Base-by-base conservation (phyloP, 2,113 vertebrate species). In the Brachionichthys hirsutus region DNA sequence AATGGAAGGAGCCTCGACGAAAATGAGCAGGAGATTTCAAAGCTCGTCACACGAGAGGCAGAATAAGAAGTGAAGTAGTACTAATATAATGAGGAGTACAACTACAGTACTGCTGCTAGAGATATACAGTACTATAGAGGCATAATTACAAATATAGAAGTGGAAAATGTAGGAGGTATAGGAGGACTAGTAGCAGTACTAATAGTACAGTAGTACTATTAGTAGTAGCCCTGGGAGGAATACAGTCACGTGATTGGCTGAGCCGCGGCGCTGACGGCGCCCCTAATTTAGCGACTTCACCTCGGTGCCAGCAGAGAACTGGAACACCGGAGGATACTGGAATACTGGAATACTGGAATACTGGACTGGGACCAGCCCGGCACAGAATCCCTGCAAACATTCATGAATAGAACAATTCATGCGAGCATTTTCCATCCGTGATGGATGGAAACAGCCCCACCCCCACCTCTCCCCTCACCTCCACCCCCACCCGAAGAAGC, bases 371-470 rank as follows among this genome's bases (percentile, higher is more conserved):
- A 77, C 59, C 68, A 78, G 63, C 42, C 48, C 55, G 51, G 53
- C 58, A 54, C 78, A 75, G 62, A 62, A 69, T 61, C 70, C 64
- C 60, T 63, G 61, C 51, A 82, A 76, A 76, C 59, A 74, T 71
- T 66, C 50, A 76, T 83, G 80, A 83, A 83, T 82, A 87, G 66
- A 80, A 84, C 69, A 84, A 83, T 79, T 70, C 70, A 67, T 61
- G 20, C 15, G 62, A 62, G 49, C 52, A 63, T 80, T 85, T 83
- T 84, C 77, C 78, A 78, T 70, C 48, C 51, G 44, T 59, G 57
- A 57, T 30, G 60, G 12, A 66, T 68, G 73, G 78, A 81, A 85
- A 83, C 45, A 46, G 41, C 35, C 20, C 62, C 53, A 19, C 30
- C 30, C 16, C 40, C 18, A 38, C 1, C 1, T 30, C 24, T 30